Base-by-base conservation (phyloP, 2,797 vertebrate species). In the Triplophysa yarkandensis region DNA sequence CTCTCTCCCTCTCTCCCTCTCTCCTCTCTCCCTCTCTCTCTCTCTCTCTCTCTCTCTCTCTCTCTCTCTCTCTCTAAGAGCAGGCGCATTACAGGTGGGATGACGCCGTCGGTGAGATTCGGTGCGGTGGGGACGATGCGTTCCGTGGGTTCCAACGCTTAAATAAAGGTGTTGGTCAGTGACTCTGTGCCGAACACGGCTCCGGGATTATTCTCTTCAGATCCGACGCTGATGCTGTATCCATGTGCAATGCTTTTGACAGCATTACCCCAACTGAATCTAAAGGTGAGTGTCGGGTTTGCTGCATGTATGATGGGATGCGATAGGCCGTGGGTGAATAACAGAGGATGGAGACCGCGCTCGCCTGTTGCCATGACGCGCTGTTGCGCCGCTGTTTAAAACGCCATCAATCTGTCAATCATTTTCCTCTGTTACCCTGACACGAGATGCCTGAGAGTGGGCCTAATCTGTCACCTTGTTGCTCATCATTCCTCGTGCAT, bases 61-160 rank as follows among this genome's bases (percentile, higher is more conserved):
- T n/a, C n/a, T n/a, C n/a, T n/a, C n/a, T n/a, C n/a, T n/a, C n/a
- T 64, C 83, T 84, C 82, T 84, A 83, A 83, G 82, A 76, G 52
- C 61, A 62, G 43, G 68, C 69, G 66, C 70, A 73, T 68, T 79
- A 81, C 81, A 82, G 81, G 81, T 85, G 80, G 76, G 89, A 87
- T 90, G 85, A 90, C 84, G 84, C 84, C 57, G 87, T 86, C 83
- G 85, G 87, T 84, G 84, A 88, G 90, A 85, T 89, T 85, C 58
- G 13, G 63, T 69, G 86, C 77, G 80, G 50, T 46, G 46, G 66
- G 64, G 64, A 75, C 54, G 73, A 67, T 75, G 75, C 39, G 62
- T 79, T 78, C 62, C 44, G 46, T 67, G 71, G 48, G 25, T 77
- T 48, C 48, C 60, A 23, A 69, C 68, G 77, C 64, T 57, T 17